phyloP scores from a whole-genome alignment of 2,888 invertebrate species.

The Polylopha cassiicola region DNA sequence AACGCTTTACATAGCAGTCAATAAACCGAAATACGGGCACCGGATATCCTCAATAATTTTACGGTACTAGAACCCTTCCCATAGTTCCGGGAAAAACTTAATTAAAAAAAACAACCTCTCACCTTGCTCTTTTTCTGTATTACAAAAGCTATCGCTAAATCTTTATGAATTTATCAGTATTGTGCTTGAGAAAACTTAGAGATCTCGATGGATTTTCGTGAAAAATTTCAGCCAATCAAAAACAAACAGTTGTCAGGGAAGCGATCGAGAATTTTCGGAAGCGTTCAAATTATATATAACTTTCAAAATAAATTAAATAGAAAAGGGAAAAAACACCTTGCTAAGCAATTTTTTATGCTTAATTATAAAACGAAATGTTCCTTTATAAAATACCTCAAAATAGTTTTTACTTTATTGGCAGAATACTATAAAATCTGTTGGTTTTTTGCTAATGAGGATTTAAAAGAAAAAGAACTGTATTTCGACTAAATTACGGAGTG shows the following conservation, averaged over 20 bases:
- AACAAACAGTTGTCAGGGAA: slow-evolving; percentile 68
- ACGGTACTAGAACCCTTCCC: slow-evolving; percentile 5
- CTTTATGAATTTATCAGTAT: slow-evolving; percentile 23
- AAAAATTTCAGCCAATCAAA: slow-evolving; percentile 61
- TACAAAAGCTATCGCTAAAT: slow-evolving; percentile 15
- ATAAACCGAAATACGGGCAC: slow-evolving; percentile 31
- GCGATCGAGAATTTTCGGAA: slow-evolving; percentile 37
- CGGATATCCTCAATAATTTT: slow-evolving; percentile 61
- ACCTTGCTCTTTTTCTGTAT: slow-evolving; percentile 25
- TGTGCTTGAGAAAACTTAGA: slow-evolving; percentile 19
- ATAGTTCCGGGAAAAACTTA: neutral
- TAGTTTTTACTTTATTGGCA: too few relatives aligned
- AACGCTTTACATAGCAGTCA: slow-evolving; percentile 11
- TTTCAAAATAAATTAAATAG: too few relatives aligned
- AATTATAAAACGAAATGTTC: too few relatives aligned
- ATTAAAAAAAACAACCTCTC: slow-evolving; percentile 7
- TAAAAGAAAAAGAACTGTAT: too few relatives aligned
- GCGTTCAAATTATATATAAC: slow-evolving; percentile 40
- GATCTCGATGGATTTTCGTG: slow-evolving; percentile 26
- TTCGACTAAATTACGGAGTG: too few relatives aligned
- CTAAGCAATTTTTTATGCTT: too few relatives aligned
- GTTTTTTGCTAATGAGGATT: too few relatives aligned
- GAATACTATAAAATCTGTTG: too few relatives aligned
- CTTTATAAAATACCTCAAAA: too few relatives aligned
- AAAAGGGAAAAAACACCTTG: too few relatives aligned